phyloP scores from a whole-genome alignment of 1,140 invertebrate genomes.

The Apis dorsata region DNA sequence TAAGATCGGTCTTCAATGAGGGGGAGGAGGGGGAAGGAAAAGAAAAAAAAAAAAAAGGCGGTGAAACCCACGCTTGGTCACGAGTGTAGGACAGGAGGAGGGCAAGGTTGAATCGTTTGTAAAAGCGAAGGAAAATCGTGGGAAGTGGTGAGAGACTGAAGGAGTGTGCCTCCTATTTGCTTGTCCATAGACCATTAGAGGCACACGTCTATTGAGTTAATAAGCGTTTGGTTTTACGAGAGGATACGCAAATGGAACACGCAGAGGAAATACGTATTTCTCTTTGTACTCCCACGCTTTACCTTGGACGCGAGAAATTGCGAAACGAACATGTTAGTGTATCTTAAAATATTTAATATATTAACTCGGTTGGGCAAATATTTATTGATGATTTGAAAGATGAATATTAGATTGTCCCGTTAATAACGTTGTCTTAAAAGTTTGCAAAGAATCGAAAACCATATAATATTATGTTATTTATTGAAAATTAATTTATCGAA shows the following conservation, averaged over 20 bases:
- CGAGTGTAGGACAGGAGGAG: background rate
- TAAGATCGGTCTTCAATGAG: constrained; percentile 18
- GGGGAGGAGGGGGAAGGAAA: background rate
- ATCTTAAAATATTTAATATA: background rate
- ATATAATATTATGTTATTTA: too few species aligned
- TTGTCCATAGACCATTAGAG: constrained; percentile 41
- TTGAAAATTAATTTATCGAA: too few species aligned
- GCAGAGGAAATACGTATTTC: constrained; percentile 38
- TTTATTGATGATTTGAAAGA: background rate
- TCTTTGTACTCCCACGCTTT: constrained; percentile 44
- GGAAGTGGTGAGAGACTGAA: constrained; percentile 14
- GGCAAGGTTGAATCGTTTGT: constrained; percentile 17
- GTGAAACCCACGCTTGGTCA: constrained; percentile 21
- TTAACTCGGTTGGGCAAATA: background rate
- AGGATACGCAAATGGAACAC: constrained; percentile 29
- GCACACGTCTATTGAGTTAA: constrained; percentile 39
- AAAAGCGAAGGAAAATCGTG: constrained; percentile 39
- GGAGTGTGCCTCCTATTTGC: constrained; percentile 35
- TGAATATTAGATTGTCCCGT: too few species aligned
- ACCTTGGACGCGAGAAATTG: background rate
- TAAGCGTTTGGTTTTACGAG: constrained; percentile 33
- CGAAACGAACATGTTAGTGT: background rate
- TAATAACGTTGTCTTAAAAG: too few species aligned
- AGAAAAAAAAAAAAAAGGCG: background rate
- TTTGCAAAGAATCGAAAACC: too few species aligned